phyloP scores from a whole-genome alignment of 2,888 invertebrate species.

The Apamea sordens region DNA sequence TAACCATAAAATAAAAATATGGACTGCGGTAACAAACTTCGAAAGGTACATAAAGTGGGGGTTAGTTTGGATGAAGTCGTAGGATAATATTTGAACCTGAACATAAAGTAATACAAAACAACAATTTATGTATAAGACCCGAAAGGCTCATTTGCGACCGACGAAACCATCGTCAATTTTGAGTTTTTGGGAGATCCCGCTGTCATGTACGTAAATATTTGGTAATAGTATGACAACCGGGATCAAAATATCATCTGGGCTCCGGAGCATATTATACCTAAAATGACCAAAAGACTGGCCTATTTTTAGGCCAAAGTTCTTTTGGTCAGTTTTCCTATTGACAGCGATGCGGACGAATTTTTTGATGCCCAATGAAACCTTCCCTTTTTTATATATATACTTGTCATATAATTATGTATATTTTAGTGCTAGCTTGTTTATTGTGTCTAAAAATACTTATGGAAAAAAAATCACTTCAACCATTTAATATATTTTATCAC shows the following conservation, averaged over 20 bases:
- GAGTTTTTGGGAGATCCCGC: neutral
- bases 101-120: conserved; percentile 13
- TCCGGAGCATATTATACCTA: neutral
- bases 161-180: neutral
- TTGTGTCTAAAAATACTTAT: neutral
- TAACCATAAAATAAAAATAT: conserved; percentile 42
- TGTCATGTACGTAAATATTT: neutral
- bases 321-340: neutral
- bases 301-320: neutral
- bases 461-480: neutral
- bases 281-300: neutral
- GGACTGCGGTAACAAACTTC: conserved; percentile 13
- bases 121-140: conserved; percentile 13
- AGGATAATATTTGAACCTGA: conserved; percentile 1
- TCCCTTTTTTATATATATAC: neutral
- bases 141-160: neutral
- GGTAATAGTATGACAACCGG: neutral
- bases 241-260: neutral
- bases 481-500: neutral
- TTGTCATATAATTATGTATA: neutral
- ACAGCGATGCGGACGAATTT: neutral
- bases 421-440: neutral
- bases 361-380: neutral
- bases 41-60: conserved; percentile 34
- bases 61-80: neutral